Base-by-base conservation (phyloP, 2,797 vertebrate genomes). In the Pampus argenteus region DNA sequence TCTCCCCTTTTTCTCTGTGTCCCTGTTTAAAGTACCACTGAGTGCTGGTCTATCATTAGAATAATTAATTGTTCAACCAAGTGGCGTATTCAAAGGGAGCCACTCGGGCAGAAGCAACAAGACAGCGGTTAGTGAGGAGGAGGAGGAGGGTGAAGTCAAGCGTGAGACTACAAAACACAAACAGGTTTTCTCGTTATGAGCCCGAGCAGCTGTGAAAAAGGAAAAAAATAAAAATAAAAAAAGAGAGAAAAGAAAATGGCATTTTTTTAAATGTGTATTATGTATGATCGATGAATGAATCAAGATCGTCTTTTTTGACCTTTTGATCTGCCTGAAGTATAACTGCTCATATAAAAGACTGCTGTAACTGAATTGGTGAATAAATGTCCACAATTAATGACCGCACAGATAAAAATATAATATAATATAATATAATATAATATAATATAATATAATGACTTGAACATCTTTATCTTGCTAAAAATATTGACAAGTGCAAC, bases 21-120 rank as follows among this genome's bases (percentile, higher is more conserved):
- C 77, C 62, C 55, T 85, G 87, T 89, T 78, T 90, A 88, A 86
- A 88, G 90, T 87, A 86, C 71, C 79, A 82, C 86, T 85, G 86
- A 92, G 86, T 83, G 76, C 86, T 61, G 76, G 89, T 71, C 90
- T 91, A 89, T 93, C 90, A 93, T 93, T 93, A 93, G 84, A 94
- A 91, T 94, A 93, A 94, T 93, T 93, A 92, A 94, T 92, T 92
- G 91, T 93, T 93, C 89, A 91, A 87, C 91, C 89, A 88, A 94
- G 93, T 92, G 91, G 87, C 65, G 76, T 91, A 85, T 93, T 94
- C 84, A 86, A 82, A 83, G 76, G 82, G 74, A 93, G 81, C 90
- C 88, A 91, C 88, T 93, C 89, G 72, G 83, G 89, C 83, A 85
- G 85, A 91, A 89, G 86, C 82, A 86, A 89, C 85, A 86, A 88